Conservation (phyloP, 2,888 invertebrate genomes). For the Melanotus villosus region DNA sequence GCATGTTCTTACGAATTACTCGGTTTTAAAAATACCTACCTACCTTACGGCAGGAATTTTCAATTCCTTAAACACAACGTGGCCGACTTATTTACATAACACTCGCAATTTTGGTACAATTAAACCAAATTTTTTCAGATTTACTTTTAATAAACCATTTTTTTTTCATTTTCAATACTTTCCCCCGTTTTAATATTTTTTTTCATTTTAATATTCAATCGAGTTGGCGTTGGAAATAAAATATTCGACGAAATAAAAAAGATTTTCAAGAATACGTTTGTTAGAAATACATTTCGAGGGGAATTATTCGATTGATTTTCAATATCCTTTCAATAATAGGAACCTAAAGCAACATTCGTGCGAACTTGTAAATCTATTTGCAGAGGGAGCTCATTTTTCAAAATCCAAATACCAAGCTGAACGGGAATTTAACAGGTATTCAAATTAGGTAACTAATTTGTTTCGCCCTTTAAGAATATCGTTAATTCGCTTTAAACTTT, state of each 20-base stretch:
- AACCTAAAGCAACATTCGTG: too few species aligned
- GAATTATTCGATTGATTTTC: too few species aligned
- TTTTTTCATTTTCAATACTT: not conserved
- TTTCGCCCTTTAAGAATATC: constrained; percentile 1
- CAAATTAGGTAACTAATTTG: constrained; percentile 20
- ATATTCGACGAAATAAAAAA: too few species aligned
- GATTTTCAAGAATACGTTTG: too few species aligned
- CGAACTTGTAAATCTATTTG: too few species aligned
- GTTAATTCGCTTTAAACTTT: constrained; percentile 13
- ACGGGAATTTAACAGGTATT: constrained; percentile 19
- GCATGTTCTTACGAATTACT: constrained; percentile 35
- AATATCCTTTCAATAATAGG: too few species aligned
- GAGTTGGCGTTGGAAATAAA: too few species aligned
- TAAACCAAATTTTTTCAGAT: not conserved
- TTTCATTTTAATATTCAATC: too few species aligned
- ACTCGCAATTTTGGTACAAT: not conserved
- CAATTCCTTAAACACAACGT: constrained; percentile 13
- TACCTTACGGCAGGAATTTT: constrained; percentile 17
- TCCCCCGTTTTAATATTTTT: not conserved
- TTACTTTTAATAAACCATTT: constrained; percentile 2
- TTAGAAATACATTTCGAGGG: too few species aligned
- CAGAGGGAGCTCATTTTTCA: constrained; percentile 6
- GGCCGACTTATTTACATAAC: constrained; percentile 10
- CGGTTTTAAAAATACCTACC: constrained; percentile 13
- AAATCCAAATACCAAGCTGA: constrained; percentile 7